These are phyloP conservation scores for Aptenodytes forsteri DNA, from an alignment of 2,113 vertebrate species.

Conservation along the genomic window DNA sequence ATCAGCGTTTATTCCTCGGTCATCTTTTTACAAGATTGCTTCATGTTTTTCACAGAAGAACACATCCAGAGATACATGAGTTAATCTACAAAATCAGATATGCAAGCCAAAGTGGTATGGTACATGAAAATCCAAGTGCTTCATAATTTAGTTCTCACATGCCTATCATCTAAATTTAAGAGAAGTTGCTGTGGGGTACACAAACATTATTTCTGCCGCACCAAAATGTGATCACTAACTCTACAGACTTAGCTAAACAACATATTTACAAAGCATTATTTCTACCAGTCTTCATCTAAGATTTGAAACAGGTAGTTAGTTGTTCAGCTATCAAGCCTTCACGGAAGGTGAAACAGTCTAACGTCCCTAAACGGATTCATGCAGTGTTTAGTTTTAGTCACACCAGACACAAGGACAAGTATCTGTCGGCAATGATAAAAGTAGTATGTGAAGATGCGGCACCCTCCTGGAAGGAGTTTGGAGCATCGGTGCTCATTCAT, in stretches of 20 bases:
- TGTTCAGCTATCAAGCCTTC: slow-evolving; percentile 65
- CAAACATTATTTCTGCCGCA: background rate
- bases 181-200: background rate
- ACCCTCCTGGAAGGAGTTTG: background rate
- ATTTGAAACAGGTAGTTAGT: slow-evolving; percentile 7
- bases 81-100: slow-evolving; percentile 7
- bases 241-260: background rate
- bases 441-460: background rate
- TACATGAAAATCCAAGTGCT: background rate
- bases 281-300: background rate
- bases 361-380: slow-evolving; percentile 4
- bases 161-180: background rate
- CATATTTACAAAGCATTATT: background rate
- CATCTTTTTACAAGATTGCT: background rate
- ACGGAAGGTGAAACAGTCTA: slow-evolving; percentile 68
- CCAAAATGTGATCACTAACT: background rate
- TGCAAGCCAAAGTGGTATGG: background rate
- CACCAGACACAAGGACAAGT: background rate
- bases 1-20: slow-evolving; percentile 62
- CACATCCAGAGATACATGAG: background rate
- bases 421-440: background rate
- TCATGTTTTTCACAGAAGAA: slow-evolving; percentile 17
- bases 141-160: background rate
- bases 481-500: background rate
- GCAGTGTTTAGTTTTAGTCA: slow-evolving; percentile 2